phyloP scores from a whole-genome alignment of 1,140 invertebrate species.

The Trachymyrmex cornetzi region DNA sequence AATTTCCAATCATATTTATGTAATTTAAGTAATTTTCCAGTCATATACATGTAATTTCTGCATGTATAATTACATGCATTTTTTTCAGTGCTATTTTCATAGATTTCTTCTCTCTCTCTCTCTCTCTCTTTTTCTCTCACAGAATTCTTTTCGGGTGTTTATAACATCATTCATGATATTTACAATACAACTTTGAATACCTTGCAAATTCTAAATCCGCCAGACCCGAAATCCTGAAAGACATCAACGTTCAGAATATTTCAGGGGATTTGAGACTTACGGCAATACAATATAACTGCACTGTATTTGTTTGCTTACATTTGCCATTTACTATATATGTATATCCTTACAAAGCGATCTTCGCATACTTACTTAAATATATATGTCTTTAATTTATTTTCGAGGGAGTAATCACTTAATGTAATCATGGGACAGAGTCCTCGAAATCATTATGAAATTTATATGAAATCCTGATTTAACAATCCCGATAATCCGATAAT shows the following conservation, averaged over 20 bases:
- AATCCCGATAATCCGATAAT: too few species aligned
- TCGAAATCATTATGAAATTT: too few species aligned
- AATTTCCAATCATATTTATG: too few species aligned
- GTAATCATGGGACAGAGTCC: too few species aligned
- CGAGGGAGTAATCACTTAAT: too few species aligned
- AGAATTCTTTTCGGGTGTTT: not conserved
- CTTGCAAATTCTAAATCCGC: not conserved
- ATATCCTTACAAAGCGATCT: not conserved
- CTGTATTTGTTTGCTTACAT: constrained; percentile 10
- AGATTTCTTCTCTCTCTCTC: not conserved
- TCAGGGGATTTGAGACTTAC: constrained; percentile 15
- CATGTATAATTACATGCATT: too few species aligned
- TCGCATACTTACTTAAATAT: not conserved
- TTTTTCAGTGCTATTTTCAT: too few species aligned
- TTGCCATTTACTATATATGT: not conserved
- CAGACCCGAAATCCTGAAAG: constrained; percentile 29
- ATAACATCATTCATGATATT: constrained; percentile 26
- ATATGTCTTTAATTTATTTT: not conserved
- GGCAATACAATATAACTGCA: constrained; percentile 30
- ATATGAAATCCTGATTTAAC: too few species aligned
- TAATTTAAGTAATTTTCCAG: too few species aligned
- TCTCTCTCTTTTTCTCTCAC: not conserved
- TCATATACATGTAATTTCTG: too few species aligned
- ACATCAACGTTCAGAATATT: constrained; percentile 38
- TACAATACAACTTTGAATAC: constrained; percentile 4